phyloP scores from a whole-genome alignment of 2,113 vertebrate genomes.

The Anoura caudifer region DNA sequence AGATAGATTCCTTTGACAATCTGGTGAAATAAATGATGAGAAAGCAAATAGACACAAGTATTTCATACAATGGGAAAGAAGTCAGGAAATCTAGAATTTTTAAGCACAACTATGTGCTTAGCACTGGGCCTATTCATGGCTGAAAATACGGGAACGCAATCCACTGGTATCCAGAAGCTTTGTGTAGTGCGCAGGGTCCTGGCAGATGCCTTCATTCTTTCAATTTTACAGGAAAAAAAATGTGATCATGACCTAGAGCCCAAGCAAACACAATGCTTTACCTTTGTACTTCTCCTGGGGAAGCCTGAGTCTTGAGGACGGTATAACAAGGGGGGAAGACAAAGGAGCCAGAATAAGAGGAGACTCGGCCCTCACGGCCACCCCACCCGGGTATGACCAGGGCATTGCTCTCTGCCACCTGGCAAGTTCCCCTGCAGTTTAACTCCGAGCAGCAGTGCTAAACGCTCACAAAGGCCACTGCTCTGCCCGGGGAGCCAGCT shows the following conservation, averaged over 20 bases:
- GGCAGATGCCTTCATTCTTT: not conserved
- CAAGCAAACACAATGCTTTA: not conserved
- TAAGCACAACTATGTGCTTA: not conserved
- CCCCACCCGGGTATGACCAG: not conserved
- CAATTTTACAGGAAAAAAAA: not conserved
- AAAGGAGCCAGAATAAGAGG: not conserved
- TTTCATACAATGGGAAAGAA: not conserved
- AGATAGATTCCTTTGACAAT: not conserved
- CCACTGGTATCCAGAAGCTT: not conserved
- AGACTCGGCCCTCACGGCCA: not conserved
- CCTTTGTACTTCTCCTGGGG: not conserved
- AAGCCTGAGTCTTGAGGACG: not conserved
- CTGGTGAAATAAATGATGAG: not conserved
- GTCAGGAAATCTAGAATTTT: not conserved
- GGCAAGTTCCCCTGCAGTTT: not conserved
- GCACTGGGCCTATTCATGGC: not conserved
- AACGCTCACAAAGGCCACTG: not conserved
- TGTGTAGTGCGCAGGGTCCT: not conserved
- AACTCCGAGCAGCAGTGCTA: not conserved
- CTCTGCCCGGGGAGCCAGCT: too few species aligned
- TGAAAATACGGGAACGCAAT: not conserved
- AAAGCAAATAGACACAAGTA: not conserved
- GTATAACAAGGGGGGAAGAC: not conserved
- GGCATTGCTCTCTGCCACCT: not conserved
- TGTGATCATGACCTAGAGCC: not conserved